These are phyloP conservation scores for Tachuris rubrigastra DNA, from an alignment of 2,113 vertebrate genomes.

Conservation along the genomic window DNA sequence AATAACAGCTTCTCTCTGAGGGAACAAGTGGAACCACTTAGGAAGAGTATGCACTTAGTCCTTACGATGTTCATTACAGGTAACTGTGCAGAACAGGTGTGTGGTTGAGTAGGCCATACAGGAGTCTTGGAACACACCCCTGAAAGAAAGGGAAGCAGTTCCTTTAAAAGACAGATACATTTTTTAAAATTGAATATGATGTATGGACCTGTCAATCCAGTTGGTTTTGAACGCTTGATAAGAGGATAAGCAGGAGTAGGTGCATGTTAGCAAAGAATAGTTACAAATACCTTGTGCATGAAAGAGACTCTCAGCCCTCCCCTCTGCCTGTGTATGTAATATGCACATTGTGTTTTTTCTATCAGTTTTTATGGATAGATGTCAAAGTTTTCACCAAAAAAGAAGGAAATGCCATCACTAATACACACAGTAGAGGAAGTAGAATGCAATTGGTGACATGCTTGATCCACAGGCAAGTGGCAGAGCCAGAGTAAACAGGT, in stretches of 20 bases:
- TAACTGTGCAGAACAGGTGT: not conserved
- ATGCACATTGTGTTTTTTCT: not conserved
- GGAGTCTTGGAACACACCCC: not conserved
- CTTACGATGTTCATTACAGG: not conserved
- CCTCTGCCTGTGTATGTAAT: not conserved
- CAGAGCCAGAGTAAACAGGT: not conserved
- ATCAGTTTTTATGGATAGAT: not conserved
- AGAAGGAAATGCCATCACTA: not conserved
- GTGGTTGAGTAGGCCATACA: not conserved
- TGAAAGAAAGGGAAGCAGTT: not conserved
- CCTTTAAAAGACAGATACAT: not conserved
- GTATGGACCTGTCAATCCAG: not conserved
- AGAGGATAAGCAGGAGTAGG: not conserved
- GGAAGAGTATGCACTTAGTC: not conserved
- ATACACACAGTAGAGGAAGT: not conserved
- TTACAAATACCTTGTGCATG: not conserved
- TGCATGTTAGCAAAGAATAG: not conserved
- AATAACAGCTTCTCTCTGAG: not conserved
- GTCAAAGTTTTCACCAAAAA: not conserved
- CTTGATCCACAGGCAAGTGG: not conserved
- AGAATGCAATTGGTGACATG: not conserved
- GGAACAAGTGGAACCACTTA: not conserved
- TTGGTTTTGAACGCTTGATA: not conserved
- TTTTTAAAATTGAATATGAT: not conserved
- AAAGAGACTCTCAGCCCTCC: not conserved